These are phyloP conservation scores for Nasonia oneida DNA, from an alignment of 2,888 invertebrate species.

Conservation along the genomic window DNA sequence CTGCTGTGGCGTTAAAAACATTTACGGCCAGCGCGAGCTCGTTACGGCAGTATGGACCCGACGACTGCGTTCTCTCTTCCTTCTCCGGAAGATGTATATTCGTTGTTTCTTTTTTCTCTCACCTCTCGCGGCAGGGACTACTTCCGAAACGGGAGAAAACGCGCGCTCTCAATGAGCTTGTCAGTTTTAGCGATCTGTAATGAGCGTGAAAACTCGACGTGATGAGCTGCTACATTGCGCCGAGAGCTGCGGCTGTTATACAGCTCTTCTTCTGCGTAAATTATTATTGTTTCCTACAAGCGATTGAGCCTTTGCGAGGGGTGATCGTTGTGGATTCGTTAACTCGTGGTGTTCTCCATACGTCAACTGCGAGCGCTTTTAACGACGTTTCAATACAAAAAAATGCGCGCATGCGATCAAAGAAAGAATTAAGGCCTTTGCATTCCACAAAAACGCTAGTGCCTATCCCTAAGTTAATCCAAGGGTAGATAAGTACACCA, in stretches of 20 bases:
- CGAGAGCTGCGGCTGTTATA: background rate
- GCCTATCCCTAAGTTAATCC: too few relatives aligned
- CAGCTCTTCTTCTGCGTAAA: constrained; percentile 2
- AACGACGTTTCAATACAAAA: too few relatives aligned
- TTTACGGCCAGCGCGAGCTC: constrained; percentile 40
- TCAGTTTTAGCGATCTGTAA: constrained; percentile 21
- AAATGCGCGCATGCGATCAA: too few relatives aligned
- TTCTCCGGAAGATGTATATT: background rate
- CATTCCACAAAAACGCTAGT: too few relatives aligned
- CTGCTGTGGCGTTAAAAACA: constrained; percentile 38
- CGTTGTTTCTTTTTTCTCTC: constrained; percentile 9
- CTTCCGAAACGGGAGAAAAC: background rate
- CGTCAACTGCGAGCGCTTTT: too few relatives aligned
- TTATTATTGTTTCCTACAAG: constrained; percentile 6
- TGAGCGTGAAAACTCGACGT: constrained; percentile 10
- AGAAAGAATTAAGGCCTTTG: too few relatives aligned
- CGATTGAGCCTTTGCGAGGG: background rate
- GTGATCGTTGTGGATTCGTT: too few relatives aligned
- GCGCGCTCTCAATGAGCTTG: background rate
- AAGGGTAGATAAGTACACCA: too few relatives aligned
- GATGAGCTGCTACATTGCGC: constrained; percentile 5
- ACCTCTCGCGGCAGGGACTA: background rate
- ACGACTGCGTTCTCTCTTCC: background rate
- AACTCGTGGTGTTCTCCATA: too few relatives aligned
- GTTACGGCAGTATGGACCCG: background rate